A percentile compares a stretch with the other conserved stretches of the same genome.
Conservation (phyloP, 2,113 vertebrate genomes). For the Chaenogobius annularis region DNA sequence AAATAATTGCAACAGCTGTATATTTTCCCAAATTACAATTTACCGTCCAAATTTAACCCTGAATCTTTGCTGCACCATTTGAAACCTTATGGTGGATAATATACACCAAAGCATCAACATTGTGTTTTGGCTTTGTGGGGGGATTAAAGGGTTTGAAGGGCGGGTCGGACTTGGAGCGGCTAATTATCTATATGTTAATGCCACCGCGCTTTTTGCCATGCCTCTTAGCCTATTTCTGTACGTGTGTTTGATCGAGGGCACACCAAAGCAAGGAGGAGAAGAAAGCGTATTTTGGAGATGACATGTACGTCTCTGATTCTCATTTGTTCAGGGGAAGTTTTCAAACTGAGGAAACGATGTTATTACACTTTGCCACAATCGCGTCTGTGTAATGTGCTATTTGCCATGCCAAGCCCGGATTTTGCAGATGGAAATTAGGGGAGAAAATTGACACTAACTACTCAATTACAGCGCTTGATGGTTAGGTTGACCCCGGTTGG, state of each 20-base stretch:
- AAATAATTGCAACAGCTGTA: neutral
- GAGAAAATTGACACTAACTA: constrained; percentile 85
- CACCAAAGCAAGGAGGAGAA: constrained; percentile 13
- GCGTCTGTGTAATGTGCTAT: constrained; percentile 80
- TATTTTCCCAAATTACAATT: neutral
- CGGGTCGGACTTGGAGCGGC: constrained; percentile 51
- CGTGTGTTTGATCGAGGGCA: constrained; percentile 41
- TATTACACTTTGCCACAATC: constrained; percentile 79
- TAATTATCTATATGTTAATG: constrained; percentile 78
- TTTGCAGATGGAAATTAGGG: constrained; percentile 82
- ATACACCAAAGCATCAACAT: constrained; percentile 73
- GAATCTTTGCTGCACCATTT: neutral
- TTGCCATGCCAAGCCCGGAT: constrained; percentile 80
- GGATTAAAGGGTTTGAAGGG: constrained; percentile 66
- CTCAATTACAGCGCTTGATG: constrained; percentile 84
- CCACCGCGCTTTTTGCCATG: constrained; percentile 57
- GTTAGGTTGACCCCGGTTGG: constrained; percentile 80
- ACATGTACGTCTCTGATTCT: constrained; percentile 66
- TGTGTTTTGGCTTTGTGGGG: constrained; percentile 74
- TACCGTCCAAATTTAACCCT: no score
- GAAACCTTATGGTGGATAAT: constrained; percentile 66
- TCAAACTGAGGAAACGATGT: constrained; percentile 80
- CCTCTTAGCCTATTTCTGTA: constrained; percentile 36
- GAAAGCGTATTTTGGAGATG: constrained; percentile 56
- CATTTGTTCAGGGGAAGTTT: constrained; percentile 80